Conservation (phyloP, 2,113 vertebrate genomes). For the Petrocephalus zakoni region DNA sequence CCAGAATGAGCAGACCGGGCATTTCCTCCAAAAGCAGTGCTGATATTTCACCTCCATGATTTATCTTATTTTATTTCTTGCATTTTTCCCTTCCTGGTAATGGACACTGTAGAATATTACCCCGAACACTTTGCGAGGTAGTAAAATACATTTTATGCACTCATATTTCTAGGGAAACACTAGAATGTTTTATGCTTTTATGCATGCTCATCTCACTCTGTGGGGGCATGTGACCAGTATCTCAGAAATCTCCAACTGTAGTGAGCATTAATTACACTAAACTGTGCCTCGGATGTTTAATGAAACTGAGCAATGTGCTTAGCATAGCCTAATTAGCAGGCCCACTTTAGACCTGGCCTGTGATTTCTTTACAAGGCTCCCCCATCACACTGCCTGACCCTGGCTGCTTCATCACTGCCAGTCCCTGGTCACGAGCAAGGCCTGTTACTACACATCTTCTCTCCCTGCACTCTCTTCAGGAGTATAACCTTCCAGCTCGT, state of each 20-base stretch:
- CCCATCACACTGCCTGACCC: background rate
- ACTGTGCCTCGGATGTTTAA: background rate
- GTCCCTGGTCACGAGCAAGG: background rate
- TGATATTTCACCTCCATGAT: background rate
- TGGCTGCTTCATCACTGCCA: slow-evolving; percentile 11
- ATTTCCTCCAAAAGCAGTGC: background rate
- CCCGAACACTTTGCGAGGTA: background rate
- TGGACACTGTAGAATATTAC: background rate
- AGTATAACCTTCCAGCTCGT: background rate
- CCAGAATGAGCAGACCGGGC: background rate
- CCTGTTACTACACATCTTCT: background rate
- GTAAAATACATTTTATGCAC: background rate
- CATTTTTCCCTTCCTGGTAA: background rate
- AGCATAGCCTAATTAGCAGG: background rate
- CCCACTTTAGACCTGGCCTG: background rate
- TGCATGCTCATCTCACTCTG: background rate
- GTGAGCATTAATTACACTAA: background rate
- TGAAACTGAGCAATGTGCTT: background rate
- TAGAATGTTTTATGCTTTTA: background rate
- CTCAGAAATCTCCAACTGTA: background rate
- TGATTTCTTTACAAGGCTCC: background rate
- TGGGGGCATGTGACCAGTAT: background rate
- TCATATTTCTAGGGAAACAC: background rate
- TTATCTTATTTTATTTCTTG: background rate
- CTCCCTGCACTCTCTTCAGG: background rate